phyloP scores from a whole-genome alignment of 2,888 invertebrate genomes.

The Euplagia quadripunctaria region DNA sequence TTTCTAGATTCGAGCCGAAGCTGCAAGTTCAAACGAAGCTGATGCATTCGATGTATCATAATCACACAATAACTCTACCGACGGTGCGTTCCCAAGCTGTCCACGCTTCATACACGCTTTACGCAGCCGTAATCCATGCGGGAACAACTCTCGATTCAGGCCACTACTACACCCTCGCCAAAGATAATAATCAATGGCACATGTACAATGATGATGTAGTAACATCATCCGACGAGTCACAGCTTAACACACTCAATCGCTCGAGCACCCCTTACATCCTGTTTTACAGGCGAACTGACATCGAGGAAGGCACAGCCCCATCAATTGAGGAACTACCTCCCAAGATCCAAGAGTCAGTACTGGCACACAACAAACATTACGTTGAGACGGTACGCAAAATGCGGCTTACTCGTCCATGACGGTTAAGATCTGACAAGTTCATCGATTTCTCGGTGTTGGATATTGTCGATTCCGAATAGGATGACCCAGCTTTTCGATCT shows the following conservation, averaged over 20 bases:
- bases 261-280: constrained; percentile 95
- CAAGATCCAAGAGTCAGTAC: constrained; percentile 66
- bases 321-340: constrained; percentile 70
- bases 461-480: constrained; percentile 48
- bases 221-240: constrained; percentile 86
- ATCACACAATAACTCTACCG: constrained; percentile 85
- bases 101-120: constrained; percentile 89
- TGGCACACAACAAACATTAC: constrained; percentile 74
- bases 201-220: constrained; percentile 94
- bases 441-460: constrained; percentile 69
- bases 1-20: constrained; percentile 75
- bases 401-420: constrained; percentile 70
- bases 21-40: constrained; percentile 92
- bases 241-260: constrained; percentile 89
- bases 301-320: constrained; percentile 71
- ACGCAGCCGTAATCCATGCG: constrained; percentile 94
- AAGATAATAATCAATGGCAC: constrained; percentile 91
- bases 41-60: constrained; percentile 89
- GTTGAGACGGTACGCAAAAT: constrained; percentile 66
- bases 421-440: constrained; percentile 66
- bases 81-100: constrained; percentile 69
- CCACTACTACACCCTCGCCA: constrained; percentile 95
- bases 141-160: constrained; percentile 95
- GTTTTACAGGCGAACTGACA: constrained; percentile 89
- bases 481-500: constrained; percentile 26